Percentiles rank a stretch among this genome's conserved stretches.
phyloP scores from a whole-genome alignment of 2,888 invertebrate genomes.

The Platycnemis pennipes region DNA sequence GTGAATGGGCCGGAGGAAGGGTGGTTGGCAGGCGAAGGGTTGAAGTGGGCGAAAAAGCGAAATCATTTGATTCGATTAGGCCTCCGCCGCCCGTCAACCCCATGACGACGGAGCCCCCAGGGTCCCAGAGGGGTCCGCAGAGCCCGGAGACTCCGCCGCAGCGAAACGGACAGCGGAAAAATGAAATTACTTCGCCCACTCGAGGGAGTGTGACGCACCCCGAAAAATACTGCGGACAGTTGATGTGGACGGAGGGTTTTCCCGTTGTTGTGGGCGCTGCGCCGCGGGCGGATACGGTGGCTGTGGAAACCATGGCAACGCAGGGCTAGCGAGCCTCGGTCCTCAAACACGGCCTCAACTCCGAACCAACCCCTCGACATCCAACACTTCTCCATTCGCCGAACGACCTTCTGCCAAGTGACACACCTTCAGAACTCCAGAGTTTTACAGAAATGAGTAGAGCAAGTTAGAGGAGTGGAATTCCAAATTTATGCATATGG shows the following conservation, averaged over 20 bases:
- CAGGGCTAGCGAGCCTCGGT: no score
- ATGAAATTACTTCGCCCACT: neutral
- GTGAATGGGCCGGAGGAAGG: neutral
- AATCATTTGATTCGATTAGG: slow-evolving; percentile 16
- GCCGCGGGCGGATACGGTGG: neutral
- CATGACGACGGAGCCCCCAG: neutral
- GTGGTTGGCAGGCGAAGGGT: neutral
- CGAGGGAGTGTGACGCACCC: neutral
- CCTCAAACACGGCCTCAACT: no score
- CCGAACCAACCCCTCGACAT: no score
- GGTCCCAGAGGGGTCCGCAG: neutral
- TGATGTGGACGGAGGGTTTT: neutral
- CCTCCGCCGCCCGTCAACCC: neutral
- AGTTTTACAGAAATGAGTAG: no score
- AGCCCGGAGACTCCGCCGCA: neutral
- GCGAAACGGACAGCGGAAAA: neutral
- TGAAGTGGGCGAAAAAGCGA: neutral
- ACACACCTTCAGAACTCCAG: no score
- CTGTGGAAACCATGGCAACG: no score
- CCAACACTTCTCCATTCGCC: no score
- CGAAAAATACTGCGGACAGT: neutral
- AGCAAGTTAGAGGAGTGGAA: no score
- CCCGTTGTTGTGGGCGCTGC: neutral
- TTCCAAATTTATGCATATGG: no score
- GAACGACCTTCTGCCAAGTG: no score